These are phyloP conservation scores for Galeruca laticollis DNA, from an alignment of 2,888 invertebrate genomes.

Conservation along the genomic window DNA sequence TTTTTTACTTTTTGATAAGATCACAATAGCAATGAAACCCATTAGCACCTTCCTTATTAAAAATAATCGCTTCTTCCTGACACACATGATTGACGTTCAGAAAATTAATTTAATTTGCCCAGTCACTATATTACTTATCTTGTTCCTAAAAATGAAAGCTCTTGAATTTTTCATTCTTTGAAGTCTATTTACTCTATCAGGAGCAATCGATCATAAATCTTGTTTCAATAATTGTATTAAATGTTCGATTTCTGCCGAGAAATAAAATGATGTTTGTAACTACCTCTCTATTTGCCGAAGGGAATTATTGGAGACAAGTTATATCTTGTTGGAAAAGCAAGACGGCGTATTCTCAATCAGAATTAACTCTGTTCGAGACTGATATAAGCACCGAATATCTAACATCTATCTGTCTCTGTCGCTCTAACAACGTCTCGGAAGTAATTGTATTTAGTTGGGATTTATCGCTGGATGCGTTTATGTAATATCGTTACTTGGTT, in stretches of 20 bases:
- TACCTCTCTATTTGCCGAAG: not conserved
- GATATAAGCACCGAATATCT: conserved; percentile 3
- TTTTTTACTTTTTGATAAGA: too few relatives aligned
- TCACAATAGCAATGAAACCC: too few relatives aligned
- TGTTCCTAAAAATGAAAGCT: too few relatives aligned
- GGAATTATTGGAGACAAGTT: conserved; percentile 18
- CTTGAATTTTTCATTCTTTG: too few relatives aligned
- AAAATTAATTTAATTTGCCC: too few relatives aligned
- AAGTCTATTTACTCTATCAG: not conserved
- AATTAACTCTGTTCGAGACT: conserved; percentile 15
- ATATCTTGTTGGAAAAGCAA: conserved; percentile 10
- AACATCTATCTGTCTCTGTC: conserved; percentile 13
- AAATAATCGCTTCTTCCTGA: too few relatives aligned
- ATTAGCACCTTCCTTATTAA: too few relatives aligned
- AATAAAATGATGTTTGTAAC: not conserved
- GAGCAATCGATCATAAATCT: not conserved
- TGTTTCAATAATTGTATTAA: not conserved
- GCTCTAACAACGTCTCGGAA: not conserved
- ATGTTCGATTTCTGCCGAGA: not conserved
- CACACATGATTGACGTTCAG: too few relatives aligned
- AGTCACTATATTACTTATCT: too few relatives aligned
- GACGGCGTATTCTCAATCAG: conserved; percentile 9
- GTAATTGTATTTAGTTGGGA: conserved; percentile 15
- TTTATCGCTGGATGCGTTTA: conserved; percentile 15
- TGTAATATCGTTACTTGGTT: conserved; percentile 7